A percentile compares a stretch with the other conserved stretches of the same genome.
Conservation (phyloP, 2,113 vertebrate genomes). For the Erythrolamprus reginae region DNA sequence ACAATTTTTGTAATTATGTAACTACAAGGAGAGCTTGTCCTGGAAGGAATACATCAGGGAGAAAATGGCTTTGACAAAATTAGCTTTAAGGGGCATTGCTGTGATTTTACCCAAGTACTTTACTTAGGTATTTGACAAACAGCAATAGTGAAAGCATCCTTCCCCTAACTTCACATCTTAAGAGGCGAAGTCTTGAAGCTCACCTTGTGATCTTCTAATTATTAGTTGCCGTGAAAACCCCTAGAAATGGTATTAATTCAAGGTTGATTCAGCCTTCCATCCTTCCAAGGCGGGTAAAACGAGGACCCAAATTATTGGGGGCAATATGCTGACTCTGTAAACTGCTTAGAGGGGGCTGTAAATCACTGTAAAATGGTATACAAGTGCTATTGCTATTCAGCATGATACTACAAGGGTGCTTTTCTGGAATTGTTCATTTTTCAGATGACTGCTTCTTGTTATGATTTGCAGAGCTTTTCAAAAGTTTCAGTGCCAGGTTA, state of each 20-base stretch:
- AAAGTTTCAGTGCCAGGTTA: neutral
- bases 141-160: neutral
- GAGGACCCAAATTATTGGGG: too few species aligned
- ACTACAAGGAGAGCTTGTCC: neutral
- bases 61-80: neutral
- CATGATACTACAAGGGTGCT: neutral
- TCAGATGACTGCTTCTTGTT: neutral
- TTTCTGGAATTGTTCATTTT: neutral
- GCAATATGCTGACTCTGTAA: too few species aligned
- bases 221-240: neutral
- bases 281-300: too few species aligned
- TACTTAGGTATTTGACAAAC: neutral
- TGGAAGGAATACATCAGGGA: neutral
- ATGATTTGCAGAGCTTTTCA: neutral
- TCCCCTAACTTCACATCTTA: neutral
- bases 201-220: neutral
- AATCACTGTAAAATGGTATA: too few species aligned
- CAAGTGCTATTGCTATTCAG: neutral
- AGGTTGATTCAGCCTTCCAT: too few species aligned
- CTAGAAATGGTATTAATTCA: neutral
- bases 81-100: neutral
- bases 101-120: neutral
- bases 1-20: neutral
- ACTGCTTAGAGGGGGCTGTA: too few species aligned
- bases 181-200: neutral